Conservation (phyloP, 2,888 invertebrate species). For the Dexiosoma caninum region DNA sequence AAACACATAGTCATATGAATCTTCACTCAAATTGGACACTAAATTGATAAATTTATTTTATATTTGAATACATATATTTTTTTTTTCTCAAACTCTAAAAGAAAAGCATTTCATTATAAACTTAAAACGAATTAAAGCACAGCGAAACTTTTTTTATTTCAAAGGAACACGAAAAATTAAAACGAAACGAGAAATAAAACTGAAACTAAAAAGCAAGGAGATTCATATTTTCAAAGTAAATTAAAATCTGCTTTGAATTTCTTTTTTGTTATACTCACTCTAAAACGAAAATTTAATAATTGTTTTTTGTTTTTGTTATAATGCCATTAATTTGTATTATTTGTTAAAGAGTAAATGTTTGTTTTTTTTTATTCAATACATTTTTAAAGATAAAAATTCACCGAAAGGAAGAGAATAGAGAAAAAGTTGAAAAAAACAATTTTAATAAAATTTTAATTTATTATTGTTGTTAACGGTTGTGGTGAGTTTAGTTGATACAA, state of each 20-base stretch:
- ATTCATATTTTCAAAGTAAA: not conserved
- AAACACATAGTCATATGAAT: constrained; percentile 79
- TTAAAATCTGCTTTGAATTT: not conserved
- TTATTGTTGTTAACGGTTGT: constrained; percentile 18
- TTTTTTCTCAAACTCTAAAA: not conserved
- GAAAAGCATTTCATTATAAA: not conserved
- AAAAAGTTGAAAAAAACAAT: constrained; percentile 38
- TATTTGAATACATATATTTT: not conserved
- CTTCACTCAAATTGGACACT: constrained; percentile 79
- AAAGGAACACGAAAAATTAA: not conserved
- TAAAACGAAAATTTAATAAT: constrained; percentile 66
- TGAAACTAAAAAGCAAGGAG: not conserved
- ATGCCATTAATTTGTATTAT: constrained; percentile 23
- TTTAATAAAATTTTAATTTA: constrained; percentile 15
- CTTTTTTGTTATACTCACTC: constrained; percentile 71
- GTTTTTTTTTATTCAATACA: constrained; percentile 26
- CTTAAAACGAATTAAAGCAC: constrained; percentile 7
- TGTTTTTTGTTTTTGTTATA: constrained; percentile 16
- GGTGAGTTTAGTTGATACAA: constrained; percentile 17
- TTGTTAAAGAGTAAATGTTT: constrained; percentile 36
- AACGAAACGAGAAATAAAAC: not conserved
- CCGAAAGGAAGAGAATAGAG: constrained; percentile 40
- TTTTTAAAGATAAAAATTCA: constrained; percentile 8
- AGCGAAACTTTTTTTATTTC: constrained; percentile 26
- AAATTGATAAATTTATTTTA: constrained; percentile 60